phyloP scores from a whole-genome alignment of 2,797 vertebrate species.

The Acanthopagrus latus region DNA sequence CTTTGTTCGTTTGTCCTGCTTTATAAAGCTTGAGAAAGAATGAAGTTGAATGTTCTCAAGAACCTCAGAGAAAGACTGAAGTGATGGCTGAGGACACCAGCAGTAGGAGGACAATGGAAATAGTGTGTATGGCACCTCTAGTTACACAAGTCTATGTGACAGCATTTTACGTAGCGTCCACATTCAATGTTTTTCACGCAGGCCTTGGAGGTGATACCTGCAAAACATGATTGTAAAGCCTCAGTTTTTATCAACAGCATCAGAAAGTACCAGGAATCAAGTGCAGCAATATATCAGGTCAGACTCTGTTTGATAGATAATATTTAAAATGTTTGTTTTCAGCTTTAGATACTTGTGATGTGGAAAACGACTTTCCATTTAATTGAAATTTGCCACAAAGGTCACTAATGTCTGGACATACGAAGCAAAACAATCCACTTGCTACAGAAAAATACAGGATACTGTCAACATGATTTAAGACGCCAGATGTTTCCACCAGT shows the following conservation, averaged over 20 bases:
- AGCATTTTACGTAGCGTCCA: background rate
- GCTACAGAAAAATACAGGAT: conserved; percentile 31
- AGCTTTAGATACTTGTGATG: too few relatives aligned
- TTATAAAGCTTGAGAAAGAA: background rate
- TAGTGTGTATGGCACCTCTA: background rate
- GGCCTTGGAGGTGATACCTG: background rate
- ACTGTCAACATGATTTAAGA: background rate
- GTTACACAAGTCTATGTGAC: conserved; percentile 46
- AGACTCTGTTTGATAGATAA: background rate
- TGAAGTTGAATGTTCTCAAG: background rate
- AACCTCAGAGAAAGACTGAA: conserved; percentile 33
- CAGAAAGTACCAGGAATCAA: background rate
- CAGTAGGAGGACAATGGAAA: conserved; percentile 40
- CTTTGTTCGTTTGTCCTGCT: too few relatives aligned
- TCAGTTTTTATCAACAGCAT: background rate
- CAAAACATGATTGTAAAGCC: conserved; percentile 2
- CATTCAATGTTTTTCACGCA: fast-evolving
- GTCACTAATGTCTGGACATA: fast-evolving
- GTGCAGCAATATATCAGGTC: background rate
- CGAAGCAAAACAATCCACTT: conserved; percentile 9
- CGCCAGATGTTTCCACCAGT: too few relatives aligned
- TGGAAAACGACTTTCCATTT: conserved; percentile 13
- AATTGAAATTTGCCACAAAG: background rate
- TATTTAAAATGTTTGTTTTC: background rate
- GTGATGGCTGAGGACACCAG: conserved; percentile 37